Evolutionary conservation across 2,797 vertebrate genomes (phyloP).

Genomic region (Peromyscus melanophrys): DNA sequence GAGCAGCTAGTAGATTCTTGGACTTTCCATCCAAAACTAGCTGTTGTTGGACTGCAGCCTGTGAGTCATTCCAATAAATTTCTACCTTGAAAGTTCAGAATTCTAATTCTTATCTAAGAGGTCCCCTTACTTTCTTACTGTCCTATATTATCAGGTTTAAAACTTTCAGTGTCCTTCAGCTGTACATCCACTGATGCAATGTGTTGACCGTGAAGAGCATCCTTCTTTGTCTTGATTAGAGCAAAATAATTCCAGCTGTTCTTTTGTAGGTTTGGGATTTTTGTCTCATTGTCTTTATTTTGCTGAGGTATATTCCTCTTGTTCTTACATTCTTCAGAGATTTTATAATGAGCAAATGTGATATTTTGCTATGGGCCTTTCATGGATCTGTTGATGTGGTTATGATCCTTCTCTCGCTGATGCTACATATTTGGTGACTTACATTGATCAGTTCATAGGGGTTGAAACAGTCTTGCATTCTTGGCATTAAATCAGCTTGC

Average conservation of each 20-base stretch:
- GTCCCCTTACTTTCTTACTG: background rate
- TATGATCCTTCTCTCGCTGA: background rate
- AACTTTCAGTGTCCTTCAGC: background rate
- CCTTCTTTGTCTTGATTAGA: background rate
- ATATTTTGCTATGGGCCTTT: background rate
- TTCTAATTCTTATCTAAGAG: background rate
- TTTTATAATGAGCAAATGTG: background rate
- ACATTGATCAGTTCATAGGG: background rate
- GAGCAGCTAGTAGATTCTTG: too few relatives aligned
- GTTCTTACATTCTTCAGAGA: background rate
- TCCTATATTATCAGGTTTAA: background rate
- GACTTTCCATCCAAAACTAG: too few relatives aligned
- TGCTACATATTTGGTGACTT: background rate
- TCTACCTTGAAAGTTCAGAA: too few relatives aligned
- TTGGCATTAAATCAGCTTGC: background rate
- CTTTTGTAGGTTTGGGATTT: background rate
- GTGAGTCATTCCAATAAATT: too few relatives aligned
- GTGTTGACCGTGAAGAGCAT: background rate
- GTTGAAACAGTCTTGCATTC: background rate
- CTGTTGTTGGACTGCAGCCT: too few relatives aligned
- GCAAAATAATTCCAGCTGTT: background rate
- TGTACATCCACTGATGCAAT: background rate
- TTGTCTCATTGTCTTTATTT: background rate
- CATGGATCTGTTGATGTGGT: background rate
- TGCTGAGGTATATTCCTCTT: background rate